Evolutionary conservation across 2,888 invertebrate genomes (phyloP), one percentile per base, ranked within the genome.

Genomic region (Synergus laeviventris): DNA sequence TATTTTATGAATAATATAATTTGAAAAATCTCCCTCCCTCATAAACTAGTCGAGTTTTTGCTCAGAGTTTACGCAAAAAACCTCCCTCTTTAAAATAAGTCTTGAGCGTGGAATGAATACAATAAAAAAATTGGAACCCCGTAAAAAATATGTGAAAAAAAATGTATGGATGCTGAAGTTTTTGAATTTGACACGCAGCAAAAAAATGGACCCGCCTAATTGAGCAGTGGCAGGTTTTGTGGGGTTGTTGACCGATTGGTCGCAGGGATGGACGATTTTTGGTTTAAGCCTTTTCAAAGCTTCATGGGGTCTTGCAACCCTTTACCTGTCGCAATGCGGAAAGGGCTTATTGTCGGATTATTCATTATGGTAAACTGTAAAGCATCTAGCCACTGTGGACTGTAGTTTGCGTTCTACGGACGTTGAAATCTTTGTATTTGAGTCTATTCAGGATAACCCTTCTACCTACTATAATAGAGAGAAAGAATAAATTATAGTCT

Each of bases 161-260:
- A 74, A 42, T 38, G n/a, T 61, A 74, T 76, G 74, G 45, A 45
- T 70, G 42, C 16, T 70, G n/a, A 70, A 54, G 36, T 70, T 49
- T 70, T 49, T 70, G 49, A n/a, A 74, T 81, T 73, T 73, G 31
- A 61, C 61, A 31, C 73, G 18, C 8, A 60, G 24, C 61, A 74
- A 84, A 85, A 85, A 82, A 82, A 80, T 82, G 75, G 79, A 79
- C 81, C 84, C 78, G 61, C 61, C 81, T 81, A 81, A 85, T 82
- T 81, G 83, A 73, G 84, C 78, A 59, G 11, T 59, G 79, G 79
- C 64, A 76, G 21, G 49, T 14, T 42, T 31, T 45, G 42, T 24
- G 14, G 24, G 42, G 39, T 64, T 64, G 11, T 49, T 70, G 70
- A 70, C 70, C 70, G 49, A 70, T 70, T 70, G 70, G 45, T 70